Conservation (phyloP, 92 coral and sea anemone species). For the Umimayanthus kanabou region DNA sequence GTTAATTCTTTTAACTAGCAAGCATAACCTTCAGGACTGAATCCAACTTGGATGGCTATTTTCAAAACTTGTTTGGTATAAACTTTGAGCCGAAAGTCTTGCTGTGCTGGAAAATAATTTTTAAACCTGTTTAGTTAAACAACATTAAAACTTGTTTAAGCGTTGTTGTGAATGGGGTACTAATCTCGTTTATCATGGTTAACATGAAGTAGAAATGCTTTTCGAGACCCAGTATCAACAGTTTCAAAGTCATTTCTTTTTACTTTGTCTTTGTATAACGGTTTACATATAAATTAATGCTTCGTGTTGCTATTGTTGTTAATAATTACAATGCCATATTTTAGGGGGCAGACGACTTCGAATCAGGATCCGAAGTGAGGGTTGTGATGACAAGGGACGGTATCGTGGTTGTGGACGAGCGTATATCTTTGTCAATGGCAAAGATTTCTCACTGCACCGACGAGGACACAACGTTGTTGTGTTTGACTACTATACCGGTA, state of each 20-base stretch:
- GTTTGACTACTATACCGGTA: conserved; percentile 38
- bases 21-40: too few relatives aligned
- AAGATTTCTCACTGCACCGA: conserved; percentile 41
- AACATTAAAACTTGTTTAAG: too few relatives aligned
- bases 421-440: conserved; percentile 43
- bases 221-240: background rate
- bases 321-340: background rate
- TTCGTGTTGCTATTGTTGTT: background rate
- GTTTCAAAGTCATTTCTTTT: too few relatives aligned
- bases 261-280: background rate
- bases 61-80: too few relatives aligned
- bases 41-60: too few relatives aligned
- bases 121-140: too few relatives aligned
- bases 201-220: too few relatives aligned
- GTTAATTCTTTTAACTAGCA: too few relatives aligned
- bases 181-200: too few relatives aligned
- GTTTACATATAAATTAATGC: background rate
- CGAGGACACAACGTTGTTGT: conserved; percentile 48
- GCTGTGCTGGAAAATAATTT: too few relatives aligned
- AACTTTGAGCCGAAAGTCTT: too few relatives aligned
- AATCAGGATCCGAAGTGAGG: conserved; percentile 40
- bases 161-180: too few relatives aligned
- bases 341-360: conserved; percentile 33
- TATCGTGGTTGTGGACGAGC: conserved; percentile 48
- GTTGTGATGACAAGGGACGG: conserved; percentile 39